Percentiles rank a stretch among this genome's conserved stretches.
These are phyloP conservation scores for Steromphala cineraria DNA, from an alignment of 2,888 invertebrate genomes.

Conservation along the genomic window DNA sequence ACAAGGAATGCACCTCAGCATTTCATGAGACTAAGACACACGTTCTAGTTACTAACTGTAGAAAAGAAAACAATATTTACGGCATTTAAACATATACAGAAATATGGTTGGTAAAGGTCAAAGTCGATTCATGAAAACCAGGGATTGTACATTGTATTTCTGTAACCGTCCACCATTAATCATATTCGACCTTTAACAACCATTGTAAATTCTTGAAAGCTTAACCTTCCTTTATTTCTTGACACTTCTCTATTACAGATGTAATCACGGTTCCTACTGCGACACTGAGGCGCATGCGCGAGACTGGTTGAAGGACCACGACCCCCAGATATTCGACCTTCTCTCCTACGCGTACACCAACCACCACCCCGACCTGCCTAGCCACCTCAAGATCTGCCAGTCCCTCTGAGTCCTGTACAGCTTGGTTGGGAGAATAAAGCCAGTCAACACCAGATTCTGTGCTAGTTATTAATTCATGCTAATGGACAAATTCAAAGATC, in stretches of 20 bases:
- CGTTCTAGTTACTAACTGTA: too few relatives aligned
- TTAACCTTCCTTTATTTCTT: too few relatives aligned
- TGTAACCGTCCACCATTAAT: too few relatives aligned
- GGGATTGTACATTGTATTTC: too few relatives aligned
- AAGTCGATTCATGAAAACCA: too few relatives aligned
- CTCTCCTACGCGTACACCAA: constrained; percentile 39
- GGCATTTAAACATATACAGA: too few relatives aligned
- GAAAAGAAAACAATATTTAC: too few relatives aligned
- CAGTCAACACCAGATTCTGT: background rate
- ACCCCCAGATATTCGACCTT: constrained; percentile 34
- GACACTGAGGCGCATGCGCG: constrained; percentile 28
- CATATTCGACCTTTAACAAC: too few relatives aligned
- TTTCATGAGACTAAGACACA: too few relatives aligned
- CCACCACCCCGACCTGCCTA: constrained; percentile 26
- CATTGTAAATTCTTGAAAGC: too few relatives aligned
- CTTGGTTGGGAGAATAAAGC: background rate
- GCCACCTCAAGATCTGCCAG: constrained; percentile 32
- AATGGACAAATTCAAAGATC: background rate
- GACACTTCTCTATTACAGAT: constrained; percentile 22
- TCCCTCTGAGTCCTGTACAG: background rate
- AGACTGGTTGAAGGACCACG: constrained; percentile 26
- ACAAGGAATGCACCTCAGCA: too few relatives aligned
- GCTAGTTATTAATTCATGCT: background rate
- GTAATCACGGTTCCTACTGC: constrained; percentile 26
- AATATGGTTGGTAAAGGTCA: too few relatives aligned